Evolutionary conservation across 2,797 vertebrate species (phyloP).

Genomic region (Cuculus canorus): DNA sequence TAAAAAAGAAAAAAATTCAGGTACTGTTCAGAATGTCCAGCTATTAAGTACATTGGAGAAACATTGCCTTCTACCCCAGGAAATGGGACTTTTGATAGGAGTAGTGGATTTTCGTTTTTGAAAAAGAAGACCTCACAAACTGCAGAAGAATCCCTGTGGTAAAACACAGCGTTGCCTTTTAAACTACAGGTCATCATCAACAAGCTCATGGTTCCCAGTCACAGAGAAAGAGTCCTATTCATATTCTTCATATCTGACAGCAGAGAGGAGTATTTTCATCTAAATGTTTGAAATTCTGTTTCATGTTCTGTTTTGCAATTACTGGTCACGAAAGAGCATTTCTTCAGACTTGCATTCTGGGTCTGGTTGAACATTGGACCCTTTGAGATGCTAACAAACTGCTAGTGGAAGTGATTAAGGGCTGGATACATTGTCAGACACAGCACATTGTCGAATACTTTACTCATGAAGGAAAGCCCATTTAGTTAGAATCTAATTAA

Average conservation of each 20-base stretch:
- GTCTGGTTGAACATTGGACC: background rate
- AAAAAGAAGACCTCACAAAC: background rate
- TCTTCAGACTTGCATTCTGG: background rate
- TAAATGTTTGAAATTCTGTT: constrained; percentile 8
- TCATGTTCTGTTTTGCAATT: background rate
- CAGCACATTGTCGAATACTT: background rate
- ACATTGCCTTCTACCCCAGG: background rate
- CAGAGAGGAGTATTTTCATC: background rate
- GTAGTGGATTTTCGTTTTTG: background rate
- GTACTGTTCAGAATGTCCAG: background rate
- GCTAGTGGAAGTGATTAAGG: background rate
- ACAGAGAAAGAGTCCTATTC: background rate
- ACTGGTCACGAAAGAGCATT: background rate
- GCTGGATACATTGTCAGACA: background rate
- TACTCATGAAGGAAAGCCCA: background rate
- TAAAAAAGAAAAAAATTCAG: background rate
- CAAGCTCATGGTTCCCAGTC: background rate
- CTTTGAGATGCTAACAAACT: constrained; percentile 13
- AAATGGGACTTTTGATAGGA: background rate
- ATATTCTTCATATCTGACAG: background rate
- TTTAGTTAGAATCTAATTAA: constrained; percentile 26
- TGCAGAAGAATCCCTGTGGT: background rate
- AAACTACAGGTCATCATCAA: background rate
- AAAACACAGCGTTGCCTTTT: background rate
- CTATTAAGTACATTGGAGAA: background rate